Evolutionary conservation across 2,888 invertebrate species (phyloP).

Genomic region (Nemoura dubitans): DNA sequence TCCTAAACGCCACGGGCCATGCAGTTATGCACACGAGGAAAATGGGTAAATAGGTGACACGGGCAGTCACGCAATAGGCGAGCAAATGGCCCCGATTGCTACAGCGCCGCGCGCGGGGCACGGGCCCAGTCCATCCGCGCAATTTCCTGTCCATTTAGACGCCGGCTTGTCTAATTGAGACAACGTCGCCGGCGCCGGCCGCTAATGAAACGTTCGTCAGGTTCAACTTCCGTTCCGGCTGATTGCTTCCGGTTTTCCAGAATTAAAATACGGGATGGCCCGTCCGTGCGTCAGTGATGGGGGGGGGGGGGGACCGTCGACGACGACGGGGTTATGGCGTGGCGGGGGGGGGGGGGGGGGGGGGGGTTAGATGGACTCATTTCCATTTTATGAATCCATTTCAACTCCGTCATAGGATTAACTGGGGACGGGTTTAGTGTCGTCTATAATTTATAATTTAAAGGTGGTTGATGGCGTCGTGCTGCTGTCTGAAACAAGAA

Average conservation of each 20-base stretch:
- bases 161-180: not conserved
- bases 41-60: too few relatives aligned
- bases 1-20: too few relatives aligned
- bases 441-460: too few relatives aligned
- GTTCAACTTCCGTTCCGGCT: not conserved
- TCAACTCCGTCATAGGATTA: not conserved
- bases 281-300: too few relatives aligned
- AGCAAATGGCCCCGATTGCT: too few relatives aligned
- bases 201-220: slow-evolving; percentile 3
- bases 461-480: too few relatives aligned
- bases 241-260: not conserved
- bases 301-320: not conserved
- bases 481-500: too few relatives aligned
- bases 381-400: not conserved
- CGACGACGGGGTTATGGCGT: too few relatives aligned
- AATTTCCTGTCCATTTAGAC: not conserved
- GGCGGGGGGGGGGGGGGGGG: not conserved
- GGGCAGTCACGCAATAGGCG: too few relatives aligned
- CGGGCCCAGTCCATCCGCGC: not conserved
- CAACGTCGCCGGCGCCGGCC: not conserved
- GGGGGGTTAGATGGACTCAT: not conserved
- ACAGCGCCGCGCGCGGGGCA: not conserved
- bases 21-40: too few relatives aligned
- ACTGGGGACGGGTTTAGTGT: not conserved
- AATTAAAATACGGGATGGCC: not conserved